Percentiles rank a stretch among this genome's conserved stretches.
These are phyloP conservation scores for Rhagonycha lutea DNA, from an alignment of 2,888 invertebrate genomes.

Conservation along the genomic window DNA sequence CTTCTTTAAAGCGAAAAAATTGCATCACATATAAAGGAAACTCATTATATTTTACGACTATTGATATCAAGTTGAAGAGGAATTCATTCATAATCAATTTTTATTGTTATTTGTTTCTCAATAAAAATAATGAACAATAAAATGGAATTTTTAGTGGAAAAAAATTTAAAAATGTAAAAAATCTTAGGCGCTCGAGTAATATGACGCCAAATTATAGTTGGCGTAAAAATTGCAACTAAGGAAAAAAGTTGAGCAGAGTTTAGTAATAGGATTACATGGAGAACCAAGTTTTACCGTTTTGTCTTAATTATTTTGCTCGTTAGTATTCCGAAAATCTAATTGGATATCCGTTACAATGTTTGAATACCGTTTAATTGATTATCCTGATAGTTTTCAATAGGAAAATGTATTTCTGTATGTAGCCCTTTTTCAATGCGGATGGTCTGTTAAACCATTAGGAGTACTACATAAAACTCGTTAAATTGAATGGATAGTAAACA, in stretches of 20 bases:
- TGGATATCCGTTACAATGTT: background rate
- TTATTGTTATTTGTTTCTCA: background rate
- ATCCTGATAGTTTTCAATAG: background rate
- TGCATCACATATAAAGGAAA: background rate
- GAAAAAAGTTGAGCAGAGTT: constrained; percentile 17
- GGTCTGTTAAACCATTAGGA: too few relatives aligned
- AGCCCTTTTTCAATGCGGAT: too few relatives aligned
- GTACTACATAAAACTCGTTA: too few relatives aligned
- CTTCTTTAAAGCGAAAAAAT: background rate
- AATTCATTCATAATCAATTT: background rate
- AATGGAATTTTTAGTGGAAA: background rate
- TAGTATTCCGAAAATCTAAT: constrained; percentile 13
- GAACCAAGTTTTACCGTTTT: constrained; percentile 26
- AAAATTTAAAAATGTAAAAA: background rate
- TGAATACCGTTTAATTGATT: background rate
- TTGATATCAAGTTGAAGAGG: background rate
- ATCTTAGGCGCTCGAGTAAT: background rate
- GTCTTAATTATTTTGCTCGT: constrained; percentile 27
- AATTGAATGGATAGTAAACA: too few relatives aligned
- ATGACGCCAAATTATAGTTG: constrained; percentile 18
- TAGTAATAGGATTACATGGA: constrained; percentile 12
- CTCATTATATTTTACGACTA: background rate
- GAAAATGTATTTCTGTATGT: too few relatives aligned
- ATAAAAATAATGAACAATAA: background rate
- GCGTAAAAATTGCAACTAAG: constrained; percentile 14